Evolutionary conservation across 2,797 vertebrate species (phyloP), one percentile per base, ranked within the genome.

Genomic region (Pangasius sanitwongsei): DNA sequence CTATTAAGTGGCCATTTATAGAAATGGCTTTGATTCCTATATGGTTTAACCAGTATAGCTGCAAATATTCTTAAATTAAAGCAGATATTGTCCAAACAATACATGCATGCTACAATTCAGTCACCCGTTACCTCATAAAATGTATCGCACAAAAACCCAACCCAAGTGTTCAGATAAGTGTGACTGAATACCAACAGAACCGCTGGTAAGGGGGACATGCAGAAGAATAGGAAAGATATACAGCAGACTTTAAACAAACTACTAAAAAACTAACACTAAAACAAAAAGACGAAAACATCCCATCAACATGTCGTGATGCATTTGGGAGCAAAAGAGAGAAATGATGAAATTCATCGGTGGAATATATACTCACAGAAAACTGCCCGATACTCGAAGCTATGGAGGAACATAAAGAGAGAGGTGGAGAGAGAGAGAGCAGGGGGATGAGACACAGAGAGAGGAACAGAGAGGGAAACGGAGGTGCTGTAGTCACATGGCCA

Each of bases 301-400:
- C 83, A 69, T 85, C 83, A 53, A 85, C n/a, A 18, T 16, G 59
- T 48, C 41, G 11, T 70, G 83, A 37, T 55, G 48, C 34, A 31
- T 50, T 48, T 31, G 20, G 61, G 48, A 70, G 65, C 18, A 53
- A 85, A 53, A 70, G 44, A 85, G n/a, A 55, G 44, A 53, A 69
- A 53, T 53, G n/a, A 34, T 53, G 44, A 85, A 85, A 85, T 53
- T 5, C 61, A 86, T 63, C 61, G 34, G 87, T 78, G 87, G 86
- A 90, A 85, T 84, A 94, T 96, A 93, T 96, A 97, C 96, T 96
- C 94, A 96, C 96, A 95, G 92, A 94, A 93, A 94, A 89, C 91
- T 75, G 94, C 90, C 93, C 94, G 94, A 94, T 93, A 93, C 94
- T 89, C 87, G 90, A 92, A 92, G 93, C 96, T 96, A 94, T 91